Conservation (phyloP, 2,113 vertebrate genomes). For the Cochlearius cochlearius region DNA sequence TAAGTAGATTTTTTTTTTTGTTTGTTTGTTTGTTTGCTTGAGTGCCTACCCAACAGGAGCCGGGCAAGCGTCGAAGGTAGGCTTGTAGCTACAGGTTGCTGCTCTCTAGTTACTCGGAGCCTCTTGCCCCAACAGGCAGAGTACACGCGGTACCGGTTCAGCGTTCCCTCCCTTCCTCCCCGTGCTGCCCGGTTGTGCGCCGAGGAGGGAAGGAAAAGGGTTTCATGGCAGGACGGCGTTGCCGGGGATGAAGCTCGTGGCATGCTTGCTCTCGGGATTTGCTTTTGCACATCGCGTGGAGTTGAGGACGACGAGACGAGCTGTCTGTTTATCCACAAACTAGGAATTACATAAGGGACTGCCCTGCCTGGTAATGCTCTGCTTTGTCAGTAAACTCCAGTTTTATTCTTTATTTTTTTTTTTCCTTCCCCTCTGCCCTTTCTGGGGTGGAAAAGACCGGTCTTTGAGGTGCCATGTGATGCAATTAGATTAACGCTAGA, state of each 20-base stretch:
- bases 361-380: not conserved
- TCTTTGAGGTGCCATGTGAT: not conserved
- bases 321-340: not conserved
- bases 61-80: not conserved
- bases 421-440: accelerated
- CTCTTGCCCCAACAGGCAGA: constrained; percentile 52
- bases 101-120: not conserved
- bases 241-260: not conserved
- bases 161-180: not conserved
- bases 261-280: not conserved
- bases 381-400: not conserved
- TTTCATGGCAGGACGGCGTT: not conserved
- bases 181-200: not conserved
- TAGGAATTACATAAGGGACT: not conserved
- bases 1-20: not conserved
- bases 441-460: not conserved
- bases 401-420: not conserved
- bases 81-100: constrained; percentile 57
- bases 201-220: not conserved
- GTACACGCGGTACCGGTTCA: not conserved
- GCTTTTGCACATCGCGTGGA: not conserved
- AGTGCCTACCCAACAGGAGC: not conserved
- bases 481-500: not conserved
- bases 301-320: not conserved
- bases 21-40: not conserved